Evolutionary conservation across 1,140 invertebrate species (phyloP).

Genomic region (Leptinotarsa defecta): DNA sequence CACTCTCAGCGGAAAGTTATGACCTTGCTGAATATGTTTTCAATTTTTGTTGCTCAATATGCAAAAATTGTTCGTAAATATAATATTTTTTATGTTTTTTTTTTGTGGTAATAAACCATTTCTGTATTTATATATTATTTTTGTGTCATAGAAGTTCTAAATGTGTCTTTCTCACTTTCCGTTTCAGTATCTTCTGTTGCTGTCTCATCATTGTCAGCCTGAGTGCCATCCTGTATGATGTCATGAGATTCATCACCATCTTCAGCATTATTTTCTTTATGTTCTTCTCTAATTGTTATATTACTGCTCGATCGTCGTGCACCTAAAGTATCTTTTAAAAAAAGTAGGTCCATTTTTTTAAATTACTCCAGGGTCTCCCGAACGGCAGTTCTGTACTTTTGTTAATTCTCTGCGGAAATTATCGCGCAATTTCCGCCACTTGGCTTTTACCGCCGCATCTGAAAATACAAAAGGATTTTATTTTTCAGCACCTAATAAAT

Average conservation of each 20-base stretch:
- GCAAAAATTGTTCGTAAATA: too few species aligned
- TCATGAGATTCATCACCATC: slow-evolving; percentile 8
- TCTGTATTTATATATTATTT: not conserved
- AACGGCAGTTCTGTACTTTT: not conserved
- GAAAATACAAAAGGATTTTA: too few species aligned
- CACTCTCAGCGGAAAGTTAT: too few species aligned
- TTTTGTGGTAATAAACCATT: too few species aligned
- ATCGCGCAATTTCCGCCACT: too few species aligned
- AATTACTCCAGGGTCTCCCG: not conserved
- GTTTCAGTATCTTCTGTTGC: not conserved
- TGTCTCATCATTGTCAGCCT: slow-evolving; percentile 11
- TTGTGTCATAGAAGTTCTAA: not conserved
- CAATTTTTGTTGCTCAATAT: too few species aligned
- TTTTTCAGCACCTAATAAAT: not conserved
- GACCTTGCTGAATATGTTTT: too few species aligned
- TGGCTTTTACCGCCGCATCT: too few species aligned
- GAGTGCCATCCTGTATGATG: not conserved
- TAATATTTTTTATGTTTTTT: too few species aligned
- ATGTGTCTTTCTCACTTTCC: not conserved
- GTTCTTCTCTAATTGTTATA: not conserved
- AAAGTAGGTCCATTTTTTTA: not conserved
- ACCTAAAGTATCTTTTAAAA: not conserved
- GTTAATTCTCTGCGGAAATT: not conserved
- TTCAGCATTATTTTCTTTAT: not conserved
- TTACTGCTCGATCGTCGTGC: not conserved